Base-by-base conservation (phyloP, 2,113 vertebrate species). In the Emydura subglobosa region DNA sequence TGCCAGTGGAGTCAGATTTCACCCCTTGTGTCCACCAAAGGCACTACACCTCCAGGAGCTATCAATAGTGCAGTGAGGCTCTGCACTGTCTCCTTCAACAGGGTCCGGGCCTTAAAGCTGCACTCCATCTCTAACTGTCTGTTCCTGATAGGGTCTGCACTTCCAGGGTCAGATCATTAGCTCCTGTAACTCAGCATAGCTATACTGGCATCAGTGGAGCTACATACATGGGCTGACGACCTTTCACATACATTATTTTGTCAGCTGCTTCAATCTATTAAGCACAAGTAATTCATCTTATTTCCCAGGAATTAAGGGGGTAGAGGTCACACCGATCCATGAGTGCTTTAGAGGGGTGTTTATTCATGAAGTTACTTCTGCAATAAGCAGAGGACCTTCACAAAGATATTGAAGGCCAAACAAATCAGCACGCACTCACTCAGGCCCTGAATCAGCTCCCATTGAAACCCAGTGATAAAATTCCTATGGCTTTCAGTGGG, bases 71-170 rank as follows among this genome's bases (percentile, higher is more conserved):
- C 47, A 25, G 5, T 0, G 29, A 91, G 81, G 10, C 7, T 6
- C 31, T 79, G 8, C 22, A 22, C 17, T 34, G 74, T 24, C 22
- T 83, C 7, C 59, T 55, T 2, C 27, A 85, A n/a, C 22, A 79
- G 39, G 29, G 14, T 4, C 5, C 47, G 24, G 39, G 34, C 53
- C 6, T 78, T 24, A 65, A 25, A 17, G 57, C 3, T 27, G 13
- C 0, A 0, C 84, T 90, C 65, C 13, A 53, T 0, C n/a, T 86
- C 79, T 1, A 54, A 49, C 1, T 25, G 87, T 92, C 51, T 53
- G 51, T 17, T 53, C 51, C 55, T 7, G 17, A 81, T 6, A 53
- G 9, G 9, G 59, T n/a, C 39, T 88, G 81, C 12, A 25, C 57
- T 12, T 59, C 54, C 2, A 82, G 53, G 5, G 79, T 34, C 79